Evolutionary conservation across 2,113 vertebrate genomes (phyloP).

Genomic region (Daphoenositta chrysoptera): DNA sequence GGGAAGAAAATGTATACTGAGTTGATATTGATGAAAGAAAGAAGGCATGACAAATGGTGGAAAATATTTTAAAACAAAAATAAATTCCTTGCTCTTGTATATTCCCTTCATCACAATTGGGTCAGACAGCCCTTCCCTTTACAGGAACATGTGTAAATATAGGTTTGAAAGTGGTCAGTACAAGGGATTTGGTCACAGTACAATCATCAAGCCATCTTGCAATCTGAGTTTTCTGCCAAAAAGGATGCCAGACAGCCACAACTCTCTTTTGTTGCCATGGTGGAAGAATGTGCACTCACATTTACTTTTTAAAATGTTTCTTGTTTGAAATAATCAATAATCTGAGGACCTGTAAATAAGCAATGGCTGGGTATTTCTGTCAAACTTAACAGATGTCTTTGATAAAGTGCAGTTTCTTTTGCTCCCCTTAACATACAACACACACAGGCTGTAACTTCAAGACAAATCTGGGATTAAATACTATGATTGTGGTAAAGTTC

Average conservation of each 20-base stretch:
- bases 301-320: neutral
- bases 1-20: neutral
- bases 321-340: neutral
- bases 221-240: neutral
- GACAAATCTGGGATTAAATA: slow-evolving; percentile 4
- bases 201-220: neutral
- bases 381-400: neutral
- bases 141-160: slow-evolving; percentile 37
- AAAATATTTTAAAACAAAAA: neutral
- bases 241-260: neutral
- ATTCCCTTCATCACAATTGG: neutral
- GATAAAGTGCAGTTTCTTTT: neutral
- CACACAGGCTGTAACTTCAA: neutral
- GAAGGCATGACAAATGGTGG: neutral
- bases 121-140: neutral
- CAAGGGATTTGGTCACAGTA: neutral
- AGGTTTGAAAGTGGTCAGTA: neutral
- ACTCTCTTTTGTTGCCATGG: neutral
- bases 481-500: neutral
- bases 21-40: neutral
- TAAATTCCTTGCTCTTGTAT: neutral
- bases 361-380: neutral
- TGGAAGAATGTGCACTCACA: neutral
- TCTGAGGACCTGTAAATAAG: neutral
- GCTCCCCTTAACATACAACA: neutral